Evolutionary conservation across 2,888 invertebrate species (phyloP).

Genomic region (Chrysomela aeneicollis): DNA sequence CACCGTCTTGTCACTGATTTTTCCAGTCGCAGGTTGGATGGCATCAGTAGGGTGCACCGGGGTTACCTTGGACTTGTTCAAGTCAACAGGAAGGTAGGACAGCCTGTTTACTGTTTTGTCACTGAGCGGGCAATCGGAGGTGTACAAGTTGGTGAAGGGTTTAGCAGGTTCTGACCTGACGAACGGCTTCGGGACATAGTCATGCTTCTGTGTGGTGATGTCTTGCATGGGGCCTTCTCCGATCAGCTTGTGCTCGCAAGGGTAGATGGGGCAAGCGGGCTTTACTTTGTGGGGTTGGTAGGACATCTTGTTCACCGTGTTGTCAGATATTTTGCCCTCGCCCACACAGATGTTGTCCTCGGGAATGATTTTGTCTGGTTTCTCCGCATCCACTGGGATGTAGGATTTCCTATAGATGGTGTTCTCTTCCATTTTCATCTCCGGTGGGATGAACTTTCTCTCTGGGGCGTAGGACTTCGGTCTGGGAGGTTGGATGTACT

Average conservation of each 20-base stretch:
- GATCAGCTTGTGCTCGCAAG: conserved; percentile 69
- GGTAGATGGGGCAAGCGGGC: conserved; percentile 67
- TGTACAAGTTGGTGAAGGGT: conserved; percentile 54
- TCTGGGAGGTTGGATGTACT: conserved; percentile 66
- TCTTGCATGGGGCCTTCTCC: conserved; percentile 76
- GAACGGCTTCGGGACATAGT: conserved; percentile 72
- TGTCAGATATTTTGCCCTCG: conserved; percentile 60
- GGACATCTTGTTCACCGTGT: conserved; percentile 67
- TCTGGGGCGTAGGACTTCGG: conserved; percentile 68
- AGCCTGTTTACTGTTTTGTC: conserved; percentile 68
- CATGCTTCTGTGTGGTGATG: conserved; percentile 76
- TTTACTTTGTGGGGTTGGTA: conserved; percentile 66
- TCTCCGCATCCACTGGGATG: conserved; percentile 62
- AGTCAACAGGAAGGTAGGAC: conserved; percentile 63
- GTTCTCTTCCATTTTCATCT: conserved; percentile 66
- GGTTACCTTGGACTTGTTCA: conserved; percentile 52
- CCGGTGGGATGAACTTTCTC: conserved; percentile 66
- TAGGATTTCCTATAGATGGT: conserved; percentile 75
- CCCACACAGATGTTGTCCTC: conserved; percentile 59
- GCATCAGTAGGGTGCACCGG: conserved; percentile 53
- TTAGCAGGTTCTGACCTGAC: conserved; percentile 61
- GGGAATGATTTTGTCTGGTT: conserved; percentile 55
- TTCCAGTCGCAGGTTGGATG: conserved; percentile 52
- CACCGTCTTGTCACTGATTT: conserved; percentile 56
- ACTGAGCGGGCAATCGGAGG: conserved; percentile 59